Base-by-base conservation (phyloP, 2,113 vertebrate species). In the Nycticorax nycticorax region DNA sequence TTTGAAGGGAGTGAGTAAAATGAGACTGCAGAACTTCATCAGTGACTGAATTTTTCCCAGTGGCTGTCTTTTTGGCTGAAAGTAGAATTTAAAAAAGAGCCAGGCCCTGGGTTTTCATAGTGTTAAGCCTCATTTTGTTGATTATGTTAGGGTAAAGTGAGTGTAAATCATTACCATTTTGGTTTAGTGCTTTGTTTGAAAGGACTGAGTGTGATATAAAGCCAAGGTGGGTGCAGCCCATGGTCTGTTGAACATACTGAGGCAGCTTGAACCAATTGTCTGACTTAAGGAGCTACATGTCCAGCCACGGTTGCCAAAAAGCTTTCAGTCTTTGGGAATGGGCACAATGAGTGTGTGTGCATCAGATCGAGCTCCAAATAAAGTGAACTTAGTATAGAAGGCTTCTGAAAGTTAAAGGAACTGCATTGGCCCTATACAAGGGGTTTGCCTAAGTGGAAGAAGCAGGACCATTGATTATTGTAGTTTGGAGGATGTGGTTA, bases 1-100 rank as follows among this genome's bases (percentile, higher is more conserved):
- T 95, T 78, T 93, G 86, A 95, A 89, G 48, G 24, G 35, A 79
- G 48, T 26, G 79, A 89, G 64, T 92, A 84, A 93, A 96, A 84
- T 37, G 52, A 88, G 60, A 68, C 59, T 82, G 64, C 68, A 78
- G 76, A 95, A 85, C 64, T 85, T 92, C 60, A 92, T 85, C 91
- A 88, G 32, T 55, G 68, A 56, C 52, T 91, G 83, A 48, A 19
- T 75, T 89, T 94, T 94, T 85, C 69, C 53, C 78, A 85, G 39
- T 86, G 60, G 16, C 48, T 88, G 33, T 47, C 24, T 85, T 96
- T 81, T 73, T 76, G 74, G 35, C 71, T 88, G 85, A 73, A 75
- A 85, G 62, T 8, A 48, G 41, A 41, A 50, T 33, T 86, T 56
- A 8, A 19, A 55, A 96, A 75, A 67, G 33, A 86, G 20, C 17